Evolutionary conservation across 2,888 invertebrate genomes (phyloP), one percentile per base, ranked within the genome.

Genomic region (Mesoligia furuncula): DNA sequence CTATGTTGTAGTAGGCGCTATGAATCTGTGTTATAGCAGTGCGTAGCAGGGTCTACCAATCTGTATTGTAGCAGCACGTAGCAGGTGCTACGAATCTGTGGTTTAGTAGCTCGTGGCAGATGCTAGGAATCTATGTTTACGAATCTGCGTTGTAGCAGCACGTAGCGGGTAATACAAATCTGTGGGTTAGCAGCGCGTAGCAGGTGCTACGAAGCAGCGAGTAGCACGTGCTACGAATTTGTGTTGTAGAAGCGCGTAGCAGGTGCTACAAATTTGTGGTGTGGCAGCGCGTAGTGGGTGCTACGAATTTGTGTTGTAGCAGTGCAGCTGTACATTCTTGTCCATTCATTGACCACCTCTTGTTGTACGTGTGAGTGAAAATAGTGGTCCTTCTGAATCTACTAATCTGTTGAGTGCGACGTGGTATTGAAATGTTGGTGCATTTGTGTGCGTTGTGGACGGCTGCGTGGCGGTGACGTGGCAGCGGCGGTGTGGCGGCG

Each of bases 391-490:
- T 80, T 70, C 66, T 80, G 57, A 13, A 31, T 15, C 13, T 48
- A 59, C n/a, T 31, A 13, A 11, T 15, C 27, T 71, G 3, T 39
- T 54, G 24, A 20, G 42, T 42, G 39, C 24, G 17, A 45, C 8
- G 45, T 64, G 66, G 42, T 51, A 27, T 31, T 31, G 59, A 64
- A 72, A 62, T 57, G 64, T 68, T 54, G 77, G 45, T 65, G 68
- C 48, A 76, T 36, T 45, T 71, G 20, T 69, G 73, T 61, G 77
- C 64, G 57, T 54, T 27, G 59, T 51, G 31, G 79, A 54, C n/a
- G 42, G 42, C 61, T 62, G 62, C 69, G 70, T 79, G 77, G 70
- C 51, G 31, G n/a, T 54, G 77, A 79, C 79, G 79, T 36, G 31
- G 48, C 24, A 54, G 45, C 17, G 42, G 74, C 39, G 62, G n/a